Percentiles rank a stretch among this genome's conserved stretches.
phyloP scores from a whole-genome alignment of 2,888 invertebrate genomes.

The Drosophila stalkeri region DNA sequence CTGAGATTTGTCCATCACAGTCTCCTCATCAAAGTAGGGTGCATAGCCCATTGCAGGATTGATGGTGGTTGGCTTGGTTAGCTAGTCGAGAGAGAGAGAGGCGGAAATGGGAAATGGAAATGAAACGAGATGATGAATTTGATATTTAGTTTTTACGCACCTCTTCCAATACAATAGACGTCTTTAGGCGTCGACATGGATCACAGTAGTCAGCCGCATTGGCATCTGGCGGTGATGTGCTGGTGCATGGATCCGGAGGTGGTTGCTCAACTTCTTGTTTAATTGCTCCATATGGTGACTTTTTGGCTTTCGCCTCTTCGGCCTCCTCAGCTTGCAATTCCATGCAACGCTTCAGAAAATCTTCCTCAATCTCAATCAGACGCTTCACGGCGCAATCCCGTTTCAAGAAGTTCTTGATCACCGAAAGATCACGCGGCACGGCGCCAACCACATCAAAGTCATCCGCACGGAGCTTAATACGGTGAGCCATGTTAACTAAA shows the following conservation, averaged over 20 bases:
- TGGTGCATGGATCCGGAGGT: constrained; percentile 47
- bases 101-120: not conserved
- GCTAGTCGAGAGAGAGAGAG: constrained; percentile 25
- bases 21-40: constrained; percentile 70
- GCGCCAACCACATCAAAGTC: constrained; percentile 71
- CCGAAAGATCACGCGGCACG: constrained; percentile 68
- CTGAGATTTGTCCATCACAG: constrained; percentile 58
- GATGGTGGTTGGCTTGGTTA: constrained; percentile 52
- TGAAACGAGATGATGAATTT: not conserved
- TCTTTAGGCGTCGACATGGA: constrained; percentile 56
- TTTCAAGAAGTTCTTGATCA: constrained; percentile 69
- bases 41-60: constrained; percentile 41
- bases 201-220: constrained; percentile 46
- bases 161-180: constrained; percentile 69
- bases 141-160: constrained; percentile 24
- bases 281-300: not conserved
- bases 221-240: constrained; percentile 32
- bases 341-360: constrained; percentile 48
- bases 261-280: not conserved
- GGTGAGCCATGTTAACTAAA: constrained; percentile 59
- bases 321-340: constrained; percentile 18
- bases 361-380: constrained; percentile 69
- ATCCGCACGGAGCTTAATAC: constrained; percentile 59
- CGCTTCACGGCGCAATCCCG: constrained; percentile 68
- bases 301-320: not conserved